Percentiles rank a stretch among this genome's conserved stretches.
Evolutionary conservation across 35 echinoderm and acorn worm species (phyloP).

Genomic region (Ophiothrix spiculata): DNA sequence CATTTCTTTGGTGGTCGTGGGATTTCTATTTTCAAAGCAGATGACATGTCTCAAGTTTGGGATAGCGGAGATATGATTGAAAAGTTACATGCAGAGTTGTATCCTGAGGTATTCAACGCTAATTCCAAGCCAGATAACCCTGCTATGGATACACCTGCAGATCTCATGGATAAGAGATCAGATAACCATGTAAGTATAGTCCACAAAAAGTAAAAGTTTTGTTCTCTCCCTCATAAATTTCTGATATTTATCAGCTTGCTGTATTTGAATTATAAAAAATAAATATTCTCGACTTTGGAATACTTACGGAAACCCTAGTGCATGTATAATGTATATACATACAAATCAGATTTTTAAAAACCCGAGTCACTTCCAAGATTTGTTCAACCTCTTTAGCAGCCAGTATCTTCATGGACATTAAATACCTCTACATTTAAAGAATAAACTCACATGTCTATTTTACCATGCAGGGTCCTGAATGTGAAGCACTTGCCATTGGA

Average conservation of each 20-base stretch:
- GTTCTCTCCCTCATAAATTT: too few species aligned
- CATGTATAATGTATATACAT: too few species aligned
- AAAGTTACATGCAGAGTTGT: conserved; percentile 22
- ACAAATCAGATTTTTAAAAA: too few species aligned
- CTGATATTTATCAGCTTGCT: too few species aligned
- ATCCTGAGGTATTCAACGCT: conserved; percentile 68
- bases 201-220: too few species aligned
- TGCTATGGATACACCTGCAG: conserved; percentile 21
- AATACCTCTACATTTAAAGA: too few species aligned
- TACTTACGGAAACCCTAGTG: too few species aligned
- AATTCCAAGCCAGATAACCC: conserved; percentile 55
- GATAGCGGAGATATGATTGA: conserved; percentile 85
- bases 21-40: conserved; percentile 55
- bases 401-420: too few species aligned
- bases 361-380: too few species aligned
- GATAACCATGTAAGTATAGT: conserved; percentile 46
- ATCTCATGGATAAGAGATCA: conserved; percentile 63
- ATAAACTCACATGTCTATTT: neutral
- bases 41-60: conserved; percentile 50
- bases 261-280: too few species aligned
- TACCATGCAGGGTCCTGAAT: neutral
- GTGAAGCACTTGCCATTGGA: neutral
- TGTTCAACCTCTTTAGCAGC: too few species aligned
- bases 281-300: too few species aligned
- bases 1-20: conserved; percentile 63